phyloP scores from a whole-genome alignment of 2,797 vertebrate species.

The Harpagifer antarcticus region DNA sequence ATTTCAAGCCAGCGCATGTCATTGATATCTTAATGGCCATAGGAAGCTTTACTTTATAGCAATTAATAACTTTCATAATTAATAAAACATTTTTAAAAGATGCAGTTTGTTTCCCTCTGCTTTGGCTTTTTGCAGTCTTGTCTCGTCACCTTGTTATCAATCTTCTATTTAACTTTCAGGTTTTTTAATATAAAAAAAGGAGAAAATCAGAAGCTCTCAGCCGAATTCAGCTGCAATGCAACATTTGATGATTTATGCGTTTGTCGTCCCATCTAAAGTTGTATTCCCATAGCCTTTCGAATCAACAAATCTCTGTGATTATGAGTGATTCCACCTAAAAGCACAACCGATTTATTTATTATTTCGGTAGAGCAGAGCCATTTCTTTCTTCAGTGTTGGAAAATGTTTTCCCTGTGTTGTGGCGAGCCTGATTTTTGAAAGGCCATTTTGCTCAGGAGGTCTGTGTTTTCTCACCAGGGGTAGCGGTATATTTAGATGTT shows the following conservation, averaged over 20 bases:
- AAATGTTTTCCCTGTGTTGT: slow-evolving; percentile 80
- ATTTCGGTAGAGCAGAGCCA: slow-evolving; percentile 55
- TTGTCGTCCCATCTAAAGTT: slow-evolving; percentile 71
- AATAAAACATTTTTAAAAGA: not conserved
- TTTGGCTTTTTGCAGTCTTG: slow-evolving; percentile 2
- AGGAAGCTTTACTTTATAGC: not conserved
- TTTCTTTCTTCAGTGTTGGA: slow-evolving; percentile 61
- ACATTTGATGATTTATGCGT: slow-evolving; percentile 66
- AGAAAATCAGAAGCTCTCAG: slow-evolving; percentile 50
- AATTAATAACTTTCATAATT: slow-evolving; percentile 2
- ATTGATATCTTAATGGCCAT: not conserved
- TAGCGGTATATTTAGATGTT: slow-evolving; percentile 83
- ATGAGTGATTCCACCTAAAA: slow-evolving; percentile 82
- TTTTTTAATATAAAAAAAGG: slow-evolving; percentile 21
- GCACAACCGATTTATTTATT: slow-evolving; percentile 77
- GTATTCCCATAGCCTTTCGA: slow-evolving; percentile 69
- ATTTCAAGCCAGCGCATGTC: slow-evolving; percentile 15
- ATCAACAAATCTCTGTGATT: slow-evolving; percentile 87
- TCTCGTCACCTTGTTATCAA: slow-evolving; percentile 24
- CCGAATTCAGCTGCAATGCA: slow-evolving; percentile 30
- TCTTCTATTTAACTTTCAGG: slow-evolving; percentile 16
- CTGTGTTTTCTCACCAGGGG: slow-evolving; percentile 81
- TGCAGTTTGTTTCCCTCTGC: slow-evolving; percentile 9
- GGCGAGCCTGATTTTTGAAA: slow-evolving; percentile 74
- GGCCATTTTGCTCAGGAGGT: slow-evolving; percentile 74